phyloP scores from a whole-genome alignment of 2,888 invertebrate species.

The Apamea monoglypha region DNA sequence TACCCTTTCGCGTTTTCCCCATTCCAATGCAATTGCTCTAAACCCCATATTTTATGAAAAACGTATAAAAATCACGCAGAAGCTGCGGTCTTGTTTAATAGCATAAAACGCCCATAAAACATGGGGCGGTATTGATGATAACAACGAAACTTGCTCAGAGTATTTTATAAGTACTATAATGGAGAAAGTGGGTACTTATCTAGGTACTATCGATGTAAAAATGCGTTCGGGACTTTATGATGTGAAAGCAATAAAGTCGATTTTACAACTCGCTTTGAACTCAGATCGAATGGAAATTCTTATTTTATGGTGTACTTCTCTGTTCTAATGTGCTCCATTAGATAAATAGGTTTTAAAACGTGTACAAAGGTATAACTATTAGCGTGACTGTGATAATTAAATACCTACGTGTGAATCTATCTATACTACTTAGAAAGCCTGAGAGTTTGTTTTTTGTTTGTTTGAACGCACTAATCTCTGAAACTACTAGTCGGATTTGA shows the following conservation, averaged over 20 bases:
- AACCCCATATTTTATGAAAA: not conserved
- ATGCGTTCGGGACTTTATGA: slow-evolving; percentile 75
- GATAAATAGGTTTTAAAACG: slow-evolving; percentile 35
- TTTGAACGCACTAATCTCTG: not conserved
- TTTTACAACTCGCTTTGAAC: slow-evolving; percentile 76
- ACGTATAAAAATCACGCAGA: slow-evolving; percentile 10
- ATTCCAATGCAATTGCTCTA: not conserved
- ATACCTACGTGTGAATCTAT: not conserved
- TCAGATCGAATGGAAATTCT: slow-evolving; percentile 72
- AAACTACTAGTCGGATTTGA: not conserved
- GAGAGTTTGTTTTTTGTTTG: not conserved
- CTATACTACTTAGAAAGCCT: not conserved
- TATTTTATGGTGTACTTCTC: slow-evolving; percentile 60
- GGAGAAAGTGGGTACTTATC: slow-evolving; percentile 59
- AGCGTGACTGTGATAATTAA: not conserved
- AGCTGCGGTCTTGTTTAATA: slow-evolving; percentile 15
- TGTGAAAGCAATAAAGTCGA: slow-evolving; percentile 77
- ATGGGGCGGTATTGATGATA: slow-evolving; percentile 39
- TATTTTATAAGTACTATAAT: slow-evolving; percentile 58
- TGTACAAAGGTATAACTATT: not conserved
- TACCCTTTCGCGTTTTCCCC: not conserved
- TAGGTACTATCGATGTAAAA: slow-evolving; percentile 64
- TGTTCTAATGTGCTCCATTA: slow-evolving; percentile 61
- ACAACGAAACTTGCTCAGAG: slow-evolving; percentile 39
- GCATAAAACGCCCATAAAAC: slow-evolving; percentile 41